Evolutionary conservation across 2,888 invertebrate genomes (phyloP), one percentile per base, ranked within the genome.

Genomic region (Ferrisia virgata): DNA sequence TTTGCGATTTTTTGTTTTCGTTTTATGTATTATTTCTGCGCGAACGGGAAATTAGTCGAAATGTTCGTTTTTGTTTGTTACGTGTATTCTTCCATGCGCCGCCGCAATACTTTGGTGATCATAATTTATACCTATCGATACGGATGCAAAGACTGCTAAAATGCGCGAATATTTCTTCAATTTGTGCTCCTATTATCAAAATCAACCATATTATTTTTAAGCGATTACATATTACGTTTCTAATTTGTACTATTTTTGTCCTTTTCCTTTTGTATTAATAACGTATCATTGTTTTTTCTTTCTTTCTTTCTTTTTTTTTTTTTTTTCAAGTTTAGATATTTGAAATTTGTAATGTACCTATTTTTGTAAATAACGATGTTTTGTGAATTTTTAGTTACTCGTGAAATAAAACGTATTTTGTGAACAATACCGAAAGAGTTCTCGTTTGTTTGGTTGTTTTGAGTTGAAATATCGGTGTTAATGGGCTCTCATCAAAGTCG

Each of bases 331-430:
- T 40, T 76, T 83, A 13, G 76, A 83, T 43, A 43, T 72, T 83
- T 83, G 25, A 25, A 72, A 76, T 76, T 76, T 76, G 72, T 76
- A 76, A 76, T 76, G 72, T 76, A 31, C 18, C 18, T 47, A 58
- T 64, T 47, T 76, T 83, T 83, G 83, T 83, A 83, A 39, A 83
- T 83, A 83, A 83, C 47, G 25, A 83, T 83, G 83, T 83, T 83
- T 83, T 83, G 83, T 83, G 76, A 83, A 76, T 82, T 82, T 82
- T 72, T 83, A 83, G 83, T 83, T 83, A 83, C 72, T 81, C 81
- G 53, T 81, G 81, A 81, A 81, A 47, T 81, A 81, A 81, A 76
- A 81, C 8, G 58, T 28, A 81, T 81, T 81, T 81, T 81, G 58
- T 81, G 53, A 58, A 81, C 15, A 80, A 80, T 25, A 18, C 47